Conservation (phyloP, 2,797 vertebrate genomes). For the Botia kubotai region DNA sequence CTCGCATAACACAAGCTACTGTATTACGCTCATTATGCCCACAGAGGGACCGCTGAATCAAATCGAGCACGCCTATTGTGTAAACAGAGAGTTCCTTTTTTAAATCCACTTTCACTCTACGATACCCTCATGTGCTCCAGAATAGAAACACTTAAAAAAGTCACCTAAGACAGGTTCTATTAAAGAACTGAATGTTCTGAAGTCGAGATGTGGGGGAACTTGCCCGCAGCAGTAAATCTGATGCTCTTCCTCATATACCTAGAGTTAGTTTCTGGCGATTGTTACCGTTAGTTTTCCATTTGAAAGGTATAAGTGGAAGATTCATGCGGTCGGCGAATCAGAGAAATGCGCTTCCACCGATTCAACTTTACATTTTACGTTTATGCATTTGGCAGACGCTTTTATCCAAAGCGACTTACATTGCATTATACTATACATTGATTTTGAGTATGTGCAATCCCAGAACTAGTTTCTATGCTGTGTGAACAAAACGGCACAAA, state of each 20-base stretch:
- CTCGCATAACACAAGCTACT: constrained; percentile 45
- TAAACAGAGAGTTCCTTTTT: constrained; percentile 50
- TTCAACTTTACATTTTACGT: background rate
- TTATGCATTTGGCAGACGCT: no score
- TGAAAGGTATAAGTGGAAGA: constrained; percentile 16
- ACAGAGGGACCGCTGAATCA: constrained; percentile 46
- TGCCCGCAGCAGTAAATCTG: constrained; percentile 29
- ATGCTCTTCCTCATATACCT: constrained; percentile 26
- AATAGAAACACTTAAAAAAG: constrained; percentile 45
- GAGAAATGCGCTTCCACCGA: background rate
- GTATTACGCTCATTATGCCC: constrained; percentile 50
- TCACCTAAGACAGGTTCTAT: constrained; percentile 40
- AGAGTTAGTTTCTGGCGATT: constrained; percentile 44
- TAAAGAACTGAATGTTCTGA: constrained; percentile 41
- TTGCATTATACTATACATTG: no score
- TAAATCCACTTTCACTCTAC: constrained; percentile 7
- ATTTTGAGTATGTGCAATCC: background rate
- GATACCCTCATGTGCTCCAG: constrained; percentile 33
- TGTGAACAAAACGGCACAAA: background rate
- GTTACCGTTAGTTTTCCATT: constrained; percentile 22
- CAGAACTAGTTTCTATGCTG: background rate
- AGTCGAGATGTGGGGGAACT: constrained; percentile 26
- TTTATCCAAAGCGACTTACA: no score
- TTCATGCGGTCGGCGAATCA: constrained; percentile 1
- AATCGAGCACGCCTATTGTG: constrained; percentile 43